These are phyloP conservation scores for Bombus confusus DNA, from an alignment of 1,140 invertebrate genomes.

Conservation along the genomic window DNA sequence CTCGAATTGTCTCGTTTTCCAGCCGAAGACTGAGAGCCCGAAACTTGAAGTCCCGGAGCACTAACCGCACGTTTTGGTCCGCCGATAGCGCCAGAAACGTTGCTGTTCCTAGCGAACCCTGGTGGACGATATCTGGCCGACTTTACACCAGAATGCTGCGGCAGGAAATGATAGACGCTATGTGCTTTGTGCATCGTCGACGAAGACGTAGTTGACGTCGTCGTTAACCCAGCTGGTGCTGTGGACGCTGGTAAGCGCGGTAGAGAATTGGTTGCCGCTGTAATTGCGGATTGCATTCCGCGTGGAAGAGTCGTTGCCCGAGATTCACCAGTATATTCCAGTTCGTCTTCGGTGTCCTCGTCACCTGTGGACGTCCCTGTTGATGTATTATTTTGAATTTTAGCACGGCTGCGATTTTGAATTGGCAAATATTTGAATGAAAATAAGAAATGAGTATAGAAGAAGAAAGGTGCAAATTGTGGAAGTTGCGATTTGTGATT, in stretches of 20 bases:
- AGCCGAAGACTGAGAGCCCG: slow-evolving; percentile 70
- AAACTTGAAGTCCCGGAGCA: slow-evolving; percentile 87
- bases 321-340: slow-evolving; percentile 80
- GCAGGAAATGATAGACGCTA: slow-evolving; percentile 85
- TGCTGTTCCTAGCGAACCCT: slow-evolving; percentile 84
- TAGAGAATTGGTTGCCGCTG: slow-evolving; percentile 88
- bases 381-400: not conserved
- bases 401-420: not conserved
- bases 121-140: slow-evolving; percentile 93
- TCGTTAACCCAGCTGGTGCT: slow-evolving; percentile 80
- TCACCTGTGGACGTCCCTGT: slow-evolving; percentile 84
- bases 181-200: slow-evolving; percentile 88
- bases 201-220: slow-evolving; percentile 78
- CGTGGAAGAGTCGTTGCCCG: slow-evolving; percentile 86
- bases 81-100: slow-evolving; percentile 70
- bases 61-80: slow-evolving; percentile 88
- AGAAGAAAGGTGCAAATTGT: not conserved
- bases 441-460: not conserved
- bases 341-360: slow-evolving; percentile 85
- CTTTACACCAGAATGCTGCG: slow-evolving; percentile 86
- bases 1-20: slow-evolving; percentile 73
- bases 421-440: not conserved
- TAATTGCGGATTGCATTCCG: slow-evolving; percentile 84
- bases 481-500: not conserved
- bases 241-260: slow-evolving; percentile 87